Percentiles rank a stretch among this genome's conserved stretches.
Evolutionary conservation across 2,113 vertebrate species (phyloP).

Genomic region (Neogobius melanostomus): DNA sequence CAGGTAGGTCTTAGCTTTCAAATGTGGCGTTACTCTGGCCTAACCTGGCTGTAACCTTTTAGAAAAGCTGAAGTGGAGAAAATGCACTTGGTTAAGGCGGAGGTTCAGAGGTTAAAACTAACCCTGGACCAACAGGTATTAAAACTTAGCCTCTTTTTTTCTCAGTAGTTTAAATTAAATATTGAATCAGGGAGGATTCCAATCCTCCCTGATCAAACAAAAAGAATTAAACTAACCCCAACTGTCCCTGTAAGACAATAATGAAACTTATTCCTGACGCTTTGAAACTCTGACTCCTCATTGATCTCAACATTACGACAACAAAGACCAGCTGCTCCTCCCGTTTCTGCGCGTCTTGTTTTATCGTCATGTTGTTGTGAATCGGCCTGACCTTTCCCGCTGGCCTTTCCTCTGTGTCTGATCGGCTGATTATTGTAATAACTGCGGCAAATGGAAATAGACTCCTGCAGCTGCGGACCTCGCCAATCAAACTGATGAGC

Average conservation of each 20-base stretch:
- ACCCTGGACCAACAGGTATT: too few relatives aligned
- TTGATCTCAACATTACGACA: conserved; percentile 29
- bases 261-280: background rate
- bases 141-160: too few relatives aligned
- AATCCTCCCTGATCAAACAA: too few relatives aligned
- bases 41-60: too few relatives aligned
- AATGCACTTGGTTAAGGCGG: too few relatives aligned
- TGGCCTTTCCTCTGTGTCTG: conserved; percentile 53
- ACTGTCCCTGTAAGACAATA: background rate
- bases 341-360: conserved; percentile 6
- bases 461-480: conserved; percentile 55
- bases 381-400: conserved; percentile 10
- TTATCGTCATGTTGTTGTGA: conserved; percentile 12
- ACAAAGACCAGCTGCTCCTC: background rate
- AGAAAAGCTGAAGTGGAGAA: too few relatives aligned
- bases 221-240: background rate
- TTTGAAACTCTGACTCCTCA: background rate
- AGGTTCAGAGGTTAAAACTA: too few relatives aligned
- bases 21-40: too few relatives aligned
- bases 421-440: conserved; percentile 66
- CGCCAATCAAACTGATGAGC: conserved; percentile 62
- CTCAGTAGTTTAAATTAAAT: too few relatives aligned
- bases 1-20: too few relatives aligned
- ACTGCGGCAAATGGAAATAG: conserved; percentile 56
- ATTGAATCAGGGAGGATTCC: too few relatives aligned